These are phyloP conservation scores for Lepus europaeus DNA, from an alignment of 2,113 vertebrate genomes.

Conservation along the genomic window DNA sequence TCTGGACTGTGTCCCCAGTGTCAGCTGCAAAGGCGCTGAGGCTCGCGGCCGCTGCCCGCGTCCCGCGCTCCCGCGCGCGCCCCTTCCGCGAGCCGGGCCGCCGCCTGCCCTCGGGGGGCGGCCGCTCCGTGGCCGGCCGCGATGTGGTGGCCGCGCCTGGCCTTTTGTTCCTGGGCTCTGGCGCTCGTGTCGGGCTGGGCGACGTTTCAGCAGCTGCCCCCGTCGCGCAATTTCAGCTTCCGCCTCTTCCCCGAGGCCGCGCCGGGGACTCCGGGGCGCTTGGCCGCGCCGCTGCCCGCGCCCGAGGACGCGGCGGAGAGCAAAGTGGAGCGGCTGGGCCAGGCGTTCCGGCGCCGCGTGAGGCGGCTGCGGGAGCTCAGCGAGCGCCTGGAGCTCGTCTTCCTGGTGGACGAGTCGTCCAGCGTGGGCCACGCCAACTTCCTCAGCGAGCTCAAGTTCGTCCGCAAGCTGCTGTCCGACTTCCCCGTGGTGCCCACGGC, in stretches of 20 bases:
- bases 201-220: constrained; percentile 76
- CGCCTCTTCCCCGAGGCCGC: constrained; percentile 76
- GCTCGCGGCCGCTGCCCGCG: neutral
- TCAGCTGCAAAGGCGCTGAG: constrained; percentile 54
- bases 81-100: neutral
- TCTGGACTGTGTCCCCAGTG: constrained; percentile 61
- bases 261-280: neutral
- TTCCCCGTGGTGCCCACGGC: constrained; percentile 95
- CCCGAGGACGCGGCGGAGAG: constrained; percentile 89
- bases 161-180: constrained; percentile 85
- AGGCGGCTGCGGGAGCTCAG: constrained; percentile 94
- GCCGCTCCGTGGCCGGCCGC: constrained; percentile 66
- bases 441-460: constrained; percentile 95
- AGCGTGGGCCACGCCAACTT: constrained; percentile 96
- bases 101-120: constrained; percentile 32
- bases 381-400: constrained; percentile 94
- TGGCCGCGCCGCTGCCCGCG: neutral
- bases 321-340: constrained; percentile 95
- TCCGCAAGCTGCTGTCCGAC: constrained; percentile 97
- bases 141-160: constrained; percentile 88
- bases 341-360: constrained; percentile 94
- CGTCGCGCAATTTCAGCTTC: constrained; percentile 82
- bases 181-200: constrained; percentile 82
- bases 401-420: constrained; percentile 98
- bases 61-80: constrained; percentile 2